These are phyloP conservation scores for Scaptomyza graminum DNA, from an alignment of 1,140 invertebrate species.

Conservation along the genomic window DNA sequence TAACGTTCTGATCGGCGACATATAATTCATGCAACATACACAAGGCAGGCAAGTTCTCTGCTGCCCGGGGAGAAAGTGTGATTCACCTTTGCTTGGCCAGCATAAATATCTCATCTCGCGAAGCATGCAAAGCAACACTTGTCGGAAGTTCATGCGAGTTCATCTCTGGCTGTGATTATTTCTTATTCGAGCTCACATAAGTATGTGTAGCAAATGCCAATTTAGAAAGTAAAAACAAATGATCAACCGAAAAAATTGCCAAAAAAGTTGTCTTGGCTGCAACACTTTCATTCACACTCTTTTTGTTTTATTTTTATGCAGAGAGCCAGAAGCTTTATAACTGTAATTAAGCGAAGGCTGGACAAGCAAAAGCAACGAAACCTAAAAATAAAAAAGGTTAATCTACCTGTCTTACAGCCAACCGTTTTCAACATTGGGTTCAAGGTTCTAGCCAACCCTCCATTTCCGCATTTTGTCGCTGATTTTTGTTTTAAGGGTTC, in stretches of 20 bases:
- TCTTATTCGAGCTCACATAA: slow-evolving; percentile 30
- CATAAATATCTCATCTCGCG: slow-evolving; percentile 14
- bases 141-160: slow-evolving; percentile 66
- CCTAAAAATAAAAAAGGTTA: slow-evolving; percentile 1
- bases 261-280: slow-evolving; percentile 39
- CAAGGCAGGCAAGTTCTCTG: slow-evolving; percentile 27
- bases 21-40: slow-evolving; percentile 68
- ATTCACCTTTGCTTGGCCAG: slow-evolving; percentile 63
- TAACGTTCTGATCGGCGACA: slow-evolving; percentile 66
- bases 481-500: slow-evolving; percentile 21
- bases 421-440: slow-evolving; percentile 46
- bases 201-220: slow-evolving; percentile 79
- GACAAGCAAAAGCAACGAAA: background rate
- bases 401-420: slow-evolving; percentile 44
- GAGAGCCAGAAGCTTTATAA: slow-evolving; percentile 56
- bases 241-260: slow-evolving; percentile 71
- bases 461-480: slow-evolving; percentile 30
- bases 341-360: slow-evolving; percentile 70
- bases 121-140: slow-evolving; percentile 56
- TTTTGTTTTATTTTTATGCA: too few relatives aligned
- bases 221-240: slow-evolving; percentile 81
- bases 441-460: slow-evolving; percentile 52
- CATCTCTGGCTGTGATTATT: slow-evolving; percentile 55
- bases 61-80: slow-evolving; percentile 69
- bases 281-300: slow-evolving; percentile 70